A percentile compares a stretch with the other conserved stretches of the same genome.
phyloP scores from a whole-genome alignment of 2,797 vertebrate genomes.

The Diplodus sargus region DNA sequence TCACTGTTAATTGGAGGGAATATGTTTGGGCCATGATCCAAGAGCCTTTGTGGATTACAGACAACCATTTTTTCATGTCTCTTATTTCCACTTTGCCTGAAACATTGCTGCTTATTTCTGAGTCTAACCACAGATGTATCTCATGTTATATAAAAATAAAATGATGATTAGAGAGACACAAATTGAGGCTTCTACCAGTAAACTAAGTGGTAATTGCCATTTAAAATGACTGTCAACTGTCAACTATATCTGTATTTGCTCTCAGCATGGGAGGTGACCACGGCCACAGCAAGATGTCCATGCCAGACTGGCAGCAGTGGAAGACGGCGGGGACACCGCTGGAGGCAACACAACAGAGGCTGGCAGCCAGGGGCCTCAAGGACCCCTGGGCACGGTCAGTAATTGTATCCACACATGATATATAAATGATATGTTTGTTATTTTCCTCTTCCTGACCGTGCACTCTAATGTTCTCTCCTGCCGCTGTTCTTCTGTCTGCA shows the following conservation, averaged over 20 bases:
- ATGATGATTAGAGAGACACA: neutral
- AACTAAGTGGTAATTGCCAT: no score
- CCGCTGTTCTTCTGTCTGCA: slow-evolving; percentile 68
- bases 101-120: neutral
- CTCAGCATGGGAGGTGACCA: slow-evolving; percentile 86
- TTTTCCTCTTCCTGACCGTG: slow-evolving; percentile 17
- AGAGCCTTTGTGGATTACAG: neutral
- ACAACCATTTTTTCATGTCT: neutral
- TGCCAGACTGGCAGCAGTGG: slow-evolving; percentile 93
- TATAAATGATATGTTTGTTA: neutral
- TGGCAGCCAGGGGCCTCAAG: slow-evolving; percentile 87
- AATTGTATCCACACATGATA: neutral
- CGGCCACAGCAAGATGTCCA: slow-evolving; percentile 84
- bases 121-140: neutral
- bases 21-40: neutral
- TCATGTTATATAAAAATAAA: neutral
- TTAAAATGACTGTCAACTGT: neutral
- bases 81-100: neutral
- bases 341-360: slow-evolving; percentile 87
- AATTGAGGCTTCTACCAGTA: neutral
- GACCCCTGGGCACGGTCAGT: slow-evolving; percentile 94
- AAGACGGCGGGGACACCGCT: slow-evolving; percentile 91
- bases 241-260: neutral
- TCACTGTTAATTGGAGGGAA: neutral
- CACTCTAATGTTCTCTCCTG: neutral